Evolutionary conservation across 2,888 invertebrate genomes (phyloP), one percentile per base, ranked within the genome.

Genomic region (Drosophila subsilvestris): DNA sequence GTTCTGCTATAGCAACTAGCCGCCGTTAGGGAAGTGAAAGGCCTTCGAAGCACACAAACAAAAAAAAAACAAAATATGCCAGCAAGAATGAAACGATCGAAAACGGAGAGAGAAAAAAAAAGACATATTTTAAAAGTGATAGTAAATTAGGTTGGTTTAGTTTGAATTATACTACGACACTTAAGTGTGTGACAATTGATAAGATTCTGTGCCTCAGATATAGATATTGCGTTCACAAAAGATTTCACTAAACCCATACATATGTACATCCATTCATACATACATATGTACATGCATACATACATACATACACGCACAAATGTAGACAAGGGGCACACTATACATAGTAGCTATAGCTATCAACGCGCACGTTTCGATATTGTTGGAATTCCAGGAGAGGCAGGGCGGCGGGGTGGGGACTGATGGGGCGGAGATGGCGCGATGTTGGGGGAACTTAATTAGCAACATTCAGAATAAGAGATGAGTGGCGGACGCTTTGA

Each of bases 181-280:
- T 77, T 72, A 70, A 82, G 86, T 58, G 77, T 70, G 25, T 74
- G 86, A 85, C 83, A 80, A 72, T 86, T 86, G 80, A 80, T 80
- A 80, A 80, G 80, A 85, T 85, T 82, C 65, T 51, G 29, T 27
- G 10, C 57, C 48, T 5, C 32, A 55, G 71, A 62, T 70, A 62
- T 69, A 76, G 79, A 78, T 77, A 77, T 55, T 58, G 43, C 47
- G 49, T 37, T 50, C 37, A 10, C 29, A 20, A 5, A 25, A 25
- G 25, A 25, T 25, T 25, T 25, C 32, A 32, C 32, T 32, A 32
- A 7, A 7, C 20, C 20, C 43, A 60, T 42, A 18, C 17, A 18
- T 22, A 22, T n/a, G n/a, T n/a, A n/a, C n/a, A n/a, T n/a, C n/a
- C n/a, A n/a, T n/a, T n/a, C 22, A 22, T 22, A 22, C n/a, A n/a